These are phyloP conservation scores for Eciton burchellii DNA, from an alignment of 1,140 invertebrate species.

Conservation along the genomic window DNA sequence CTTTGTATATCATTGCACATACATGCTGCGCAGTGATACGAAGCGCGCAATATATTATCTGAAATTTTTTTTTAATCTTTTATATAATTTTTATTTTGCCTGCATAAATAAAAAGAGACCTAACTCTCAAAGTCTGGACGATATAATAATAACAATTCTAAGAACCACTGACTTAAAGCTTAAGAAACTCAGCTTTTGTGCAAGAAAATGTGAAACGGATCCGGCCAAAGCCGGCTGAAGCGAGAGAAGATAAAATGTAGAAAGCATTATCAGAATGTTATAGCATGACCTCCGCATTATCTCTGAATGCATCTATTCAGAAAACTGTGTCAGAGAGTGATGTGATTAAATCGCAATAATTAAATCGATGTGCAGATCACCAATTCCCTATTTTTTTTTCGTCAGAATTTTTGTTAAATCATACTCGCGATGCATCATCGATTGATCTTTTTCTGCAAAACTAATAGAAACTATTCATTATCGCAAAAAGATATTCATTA, in stretches of 20 bases:
- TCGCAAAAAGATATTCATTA: background rate
- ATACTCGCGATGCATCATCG: no score
- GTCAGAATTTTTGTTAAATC: no score
- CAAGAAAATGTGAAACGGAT: background rate
- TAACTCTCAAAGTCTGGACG: no score
- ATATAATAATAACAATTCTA: background rate
- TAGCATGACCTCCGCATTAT: conserved; percentile 16
- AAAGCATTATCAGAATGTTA: conserved; percentile 31
- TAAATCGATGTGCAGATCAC: no score
- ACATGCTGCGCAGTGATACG: no score
- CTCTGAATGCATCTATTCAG: conserved; percentile 3
- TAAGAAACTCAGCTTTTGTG: background rate
- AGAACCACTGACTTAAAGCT: background rate
- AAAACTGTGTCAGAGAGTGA: background rate
- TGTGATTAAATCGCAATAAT: no score
- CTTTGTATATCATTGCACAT: no score
- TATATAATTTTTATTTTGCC: no score
- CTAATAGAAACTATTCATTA: background rate
- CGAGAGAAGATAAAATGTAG: conserved; percentile 10
- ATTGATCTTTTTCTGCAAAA: background rate
- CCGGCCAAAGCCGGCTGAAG: background rate
- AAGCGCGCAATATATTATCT: no score
- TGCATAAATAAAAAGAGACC: no score
- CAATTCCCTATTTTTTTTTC: no score
- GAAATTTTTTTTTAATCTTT: no score